Percentiles rank a stretch among this genome's conserved stretches.
phyloP scores from a whole-genome alignment of 2,113 vertebrate genomes.

The Coturnix japonica region DNA sequence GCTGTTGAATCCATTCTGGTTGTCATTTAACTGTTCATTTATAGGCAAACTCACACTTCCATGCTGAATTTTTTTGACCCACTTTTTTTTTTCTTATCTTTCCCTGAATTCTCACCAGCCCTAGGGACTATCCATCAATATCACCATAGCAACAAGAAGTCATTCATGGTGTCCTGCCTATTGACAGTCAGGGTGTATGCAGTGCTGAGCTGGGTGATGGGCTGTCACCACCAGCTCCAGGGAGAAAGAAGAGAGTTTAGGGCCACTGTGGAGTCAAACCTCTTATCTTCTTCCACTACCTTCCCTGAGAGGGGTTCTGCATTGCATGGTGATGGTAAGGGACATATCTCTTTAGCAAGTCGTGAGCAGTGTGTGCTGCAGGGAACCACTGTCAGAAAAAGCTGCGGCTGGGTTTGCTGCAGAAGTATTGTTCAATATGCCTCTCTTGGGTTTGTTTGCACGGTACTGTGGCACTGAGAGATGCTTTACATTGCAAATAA shows the following conservation, averaged over 20 bases:
- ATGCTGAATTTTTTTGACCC: not conserved
- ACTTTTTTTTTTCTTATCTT: not conserved
- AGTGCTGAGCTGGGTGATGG: not conserved
- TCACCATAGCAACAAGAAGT: conserved; percentile 59
- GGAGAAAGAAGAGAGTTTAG: not conserved
- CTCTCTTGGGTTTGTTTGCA: conserved; percentile 25
- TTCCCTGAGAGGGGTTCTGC: not conserved
- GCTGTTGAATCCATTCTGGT: not conserved
- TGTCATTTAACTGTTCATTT: not conserved
- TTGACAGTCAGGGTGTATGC: not conserved
- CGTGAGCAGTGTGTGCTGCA: not conserved
- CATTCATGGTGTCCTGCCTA: conserved; percentile 32
- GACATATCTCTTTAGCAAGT: conserved; percentile 1
- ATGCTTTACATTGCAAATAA: conserved; percentile 66
- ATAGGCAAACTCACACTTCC: not conserved
- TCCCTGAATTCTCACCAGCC: conserved; percentile 11
- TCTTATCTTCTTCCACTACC: not conserved
- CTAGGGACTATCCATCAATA: conserved; percentile 46
- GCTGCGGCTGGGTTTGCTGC: conserved; percentile 1
- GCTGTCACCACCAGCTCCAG: not conserved
- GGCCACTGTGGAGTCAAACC: not conserved
- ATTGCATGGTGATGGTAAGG: not conserved
- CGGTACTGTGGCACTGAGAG: not conserved
- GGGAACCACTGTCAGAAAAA: not conserved
- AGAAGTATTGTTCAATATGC: not conserved